Evolutionary conservation across 2,797 vertebrate species (phyloP).

Genomic region (Halcyon badia): DNA sequence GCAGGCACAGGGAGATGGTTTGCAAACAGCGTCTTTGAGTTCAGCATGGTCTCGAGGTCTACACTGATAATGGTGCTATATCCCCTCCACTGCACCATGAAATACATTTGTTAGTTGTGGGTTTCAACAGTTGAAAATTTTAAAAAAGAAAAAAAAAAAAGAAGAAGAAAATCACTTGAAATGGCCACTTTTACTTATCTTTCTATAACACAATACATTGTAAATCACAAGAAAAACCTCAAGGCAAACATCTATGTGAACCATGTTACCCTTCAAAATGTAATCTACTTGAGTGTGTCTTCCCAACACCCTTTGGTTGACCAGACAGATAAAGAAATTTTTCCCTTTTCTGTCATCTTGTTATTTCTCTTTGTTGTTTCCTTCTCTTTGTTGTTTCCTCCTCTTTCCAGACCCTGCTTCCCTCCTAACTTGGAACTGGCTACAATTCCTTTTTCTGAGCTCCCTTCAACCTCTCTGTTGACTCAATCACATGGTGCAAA

Average conservation of each 20-base stretch:
- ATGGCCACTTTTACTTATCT: not conserved
- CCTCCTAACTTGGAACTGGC: rapidly evolving
- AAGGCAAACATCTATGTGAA: rapidly evolving
- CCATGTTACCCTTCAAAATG: rapidly evolving
- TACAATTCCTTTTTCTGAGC: not conserved
- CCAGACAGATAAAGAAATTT: not conserved
- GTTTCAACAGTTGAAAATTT: not conserved
- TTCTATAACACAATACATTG: not conserved
- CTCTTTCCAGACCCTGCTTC: not conserved
- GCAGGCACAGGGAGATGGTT: not conserved
- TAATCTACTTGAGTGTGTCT: not conserved
- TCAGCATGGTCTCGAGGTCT: rapidly evolving
- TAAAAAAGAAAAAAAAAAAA: not conserved
- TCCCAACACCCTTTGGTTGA: not conserved
- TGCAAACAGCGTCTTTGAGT: not conserved
- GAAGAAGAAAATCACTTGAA: not conserved
- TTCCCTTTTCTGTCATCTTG: not conserved
- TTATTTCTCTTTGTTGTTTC: not conserved
- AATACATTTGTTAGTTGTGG: not conserved
- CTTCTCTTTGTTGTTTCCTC: not conserved
- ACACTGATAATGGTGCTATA: not conserved
- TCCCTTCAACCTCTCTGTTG: not conserved
- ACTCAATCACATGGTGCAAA: not conserved
- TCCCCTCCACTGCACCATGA: not conserved
- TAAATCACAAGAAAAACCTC: not conserved